These are phyloP conservation scores for Siniperca undulata DNA, from an alignment of 2,797 vertebrate genomes.

Conservation along the genomic window DNA sequence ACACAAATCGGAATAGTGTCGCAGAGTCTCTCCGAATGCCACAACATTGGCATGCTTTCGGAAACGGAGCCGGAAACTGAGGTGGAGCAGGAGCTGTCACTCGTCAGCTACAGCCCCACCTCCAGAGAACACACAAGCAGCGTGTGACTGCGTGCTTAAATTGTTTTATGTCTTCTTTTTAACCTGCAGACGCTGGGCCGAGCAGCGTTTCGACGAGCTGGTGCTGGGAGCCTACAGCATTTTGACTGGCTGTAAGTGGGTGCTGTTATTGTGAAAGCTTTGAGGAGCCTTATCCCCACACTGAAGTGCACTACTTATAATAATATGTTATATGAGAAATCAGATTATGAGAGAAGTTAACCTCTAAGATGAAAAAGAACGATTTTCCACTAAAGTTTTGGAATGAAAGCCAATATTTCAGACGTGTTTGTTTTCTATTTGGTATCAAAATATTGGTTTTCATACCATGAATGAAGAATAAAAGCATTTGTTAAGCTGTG, in stretches of 20 bases:
- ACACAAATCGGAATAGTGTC: slow-evolving; percentile 65
- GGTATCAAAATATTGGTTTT: slow-evolving; percentile 37
- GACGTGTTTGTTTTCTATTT: slow-evolving; percentile 24
- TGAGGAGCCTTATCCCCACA: slow-evolving; percentile 26
- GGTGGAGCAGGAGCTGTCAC: slow-evolving; percentile 82
- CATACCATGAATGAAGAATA: not conserved
- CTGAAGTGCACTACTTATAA: slow-evolving; percentile 16
- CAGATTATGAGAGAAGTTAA: not conserved
- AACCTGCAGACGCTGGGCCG: slow-evolving; percentile 19
- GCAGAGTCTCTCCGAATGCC: slow-evolving; percentile 65
- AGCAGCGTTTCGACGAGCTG: slow-evolving; percentile 2
- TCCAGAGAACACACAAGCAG: slow-evolving; percentile 92
- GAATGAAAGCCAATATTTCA: slow-evolving; percentile 37
- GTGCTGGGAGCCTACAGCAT: slow-evolving; percentile 7
- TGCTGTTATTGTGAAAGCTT: slow-evolving; percentile 12
- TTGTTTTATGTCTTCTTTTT: not conserved
- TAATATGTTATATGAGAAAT: not conserved
- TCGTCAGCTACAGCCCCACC: slow-evolving; percentile 87
- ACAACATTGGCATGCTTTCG: slow-evolving; percentile 54
- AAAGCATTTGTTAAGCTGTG: slow-evolving; percentile 13
- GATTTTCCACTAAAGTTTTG: not conserved
- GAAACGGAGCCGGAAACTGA: slow-evolving; percentile 74
- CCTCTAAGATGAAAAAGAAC: not conserved
- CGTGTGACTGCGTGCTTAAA: slow-evolving; percentile 83
- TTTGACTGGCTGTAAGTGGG: slow-evolving; percentile 8